These are phyloP conservation scores for Epinotia demarniana DNA, from an alignment of 2,888 invertebrate species.

Conservation along the genomic window DNA sequence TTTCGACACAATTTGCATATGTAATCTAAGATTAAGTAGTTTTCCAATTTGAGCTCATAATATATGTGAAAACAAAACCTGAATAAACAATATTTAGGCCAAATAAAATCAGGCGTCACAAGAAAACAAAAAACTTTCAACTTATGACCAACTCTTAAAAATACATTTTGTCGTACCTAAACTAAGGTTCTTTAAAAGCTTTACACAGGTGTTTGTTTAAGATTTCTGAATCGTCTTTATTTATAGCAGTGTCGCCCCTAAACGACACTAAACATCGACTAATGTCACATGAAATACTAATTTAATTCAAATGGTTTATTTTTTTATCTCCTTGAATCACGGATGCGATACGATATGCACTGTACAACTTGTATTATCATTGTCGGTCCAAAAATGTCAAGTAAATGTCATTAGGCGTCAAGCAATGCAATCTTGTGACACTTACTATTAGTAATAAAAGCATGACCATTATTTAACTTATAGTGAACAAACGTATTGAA, in stretches of 20 bases:
- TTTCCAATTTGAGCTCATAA: background rate
- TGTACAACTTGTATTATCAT: slow-evolving; percentile 34
- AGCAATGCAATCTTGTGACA: slow-evolving; percentile 23
- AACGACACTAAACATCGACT: slow-evolving; percentile 26
- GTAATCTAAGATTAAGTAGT: background rate
- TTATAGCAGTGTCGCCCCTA: slow-evolving; percentile 19
- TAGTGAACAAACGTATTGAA: too few species aligned
- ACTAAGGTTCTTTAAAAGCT: background rate
- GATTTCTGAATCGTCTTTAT: slow-evolving; percentile 14
- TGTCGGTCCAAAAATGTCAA: slow-evolving; percentile 38
- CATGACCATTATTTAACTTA: too few species aligned
- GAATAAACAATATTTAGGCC: background rate
- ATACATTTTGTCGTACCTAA: background rate
- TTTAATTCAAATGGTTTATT: slow-evolving; percentile 30
- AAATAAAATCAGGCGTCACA: background rate
- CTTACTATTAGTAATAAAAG: background rate
- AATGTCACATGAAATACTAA: slow-evolving; percentile 27
- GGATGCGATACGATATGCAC: slow-evolving; percentile 38
- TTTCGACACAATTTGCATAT: background rate
- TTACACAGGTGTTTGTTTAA: slow-evolving; percentile 16
- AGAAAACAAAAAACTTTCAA: background rate
- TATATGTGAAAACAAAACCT: background rate
- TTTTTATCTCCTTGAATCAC: slow-evolving; percentile 31
- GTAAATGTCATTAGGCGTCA: slow-evolving; percentile 40
- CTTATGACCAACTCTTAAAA: background rate